A percentile compares a stretch with the other conserved stretches of the same genome.
Conservation (phyloP, 2,113 vertebrate species). For the Hemichromis elongatus region DNA sequence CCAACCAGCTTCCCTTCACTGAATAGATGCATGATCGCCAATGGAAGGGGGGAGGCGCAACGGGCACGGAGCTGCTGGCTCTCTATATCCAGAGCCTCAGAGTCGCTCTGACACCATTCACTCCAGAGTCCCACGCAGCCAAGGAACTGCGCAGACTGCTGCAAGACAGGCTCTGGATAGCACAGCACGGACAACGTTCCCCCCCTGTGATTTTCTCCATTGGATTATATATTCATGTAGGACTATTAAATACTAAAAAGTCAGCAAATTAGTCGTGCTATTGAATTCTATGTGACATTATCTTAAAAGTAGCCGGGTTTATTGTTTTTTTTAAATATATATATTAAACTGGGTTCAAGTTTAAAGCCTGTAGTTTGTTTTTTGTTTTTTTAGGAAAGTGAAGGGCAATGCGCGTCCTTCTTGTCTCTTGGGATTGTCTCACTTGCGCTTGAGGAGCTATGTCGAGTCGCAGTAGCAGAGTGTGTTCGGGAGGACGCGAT, state of each 20-base stretch:
- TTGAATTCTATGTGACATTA: background rate
- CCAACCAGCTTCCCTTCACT: constrained; percentile 66
- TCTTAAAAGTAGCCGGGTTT: background rate
- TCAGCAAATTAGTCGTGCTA: background rate
- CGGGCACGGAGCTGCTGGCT: constrained; percentile 48
- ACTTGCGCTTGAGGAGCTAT: constrained; percentile 78
- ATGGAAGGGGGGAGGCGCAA: constrained; percentile 74
- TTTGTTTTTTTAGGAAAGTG: background rate
- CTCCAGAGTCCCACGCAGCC: constrained; percentile 45
- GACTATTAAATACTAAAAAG: background rate
- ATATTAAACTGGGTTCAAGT: constrained; percentile 4
- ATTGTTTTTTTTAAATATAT: background rate
- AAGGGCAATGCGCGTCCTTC: constrained; percentile 52
- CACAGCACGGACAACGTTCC: constrained; percentile 48
- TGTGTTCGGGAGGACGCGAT: constrained; percentile 34
- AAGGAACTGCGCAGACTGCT: constrained; percentile 46
- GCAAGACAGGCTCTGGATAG: constrained; percentile 48
- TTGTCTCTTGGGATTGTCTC: constrained; percentile 73
- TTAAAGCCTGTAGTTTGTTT: background rate
- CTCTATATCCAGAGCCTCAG: constrained; percentile 63
- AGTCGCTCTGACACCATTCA: constrained; percentile 63
- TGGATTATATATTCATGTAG: constrained; percentile 58
- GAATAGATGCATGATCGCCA: constrained; percentile 61
- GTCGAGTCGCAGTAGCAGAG: constrained; percentile 67
- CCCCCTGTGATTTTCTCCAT: constrained; percentile 22